Evolutionary conservation across 2,888 invertebrate species (phyloP).

Genomic region (Isotomurus palustris): DNA sequence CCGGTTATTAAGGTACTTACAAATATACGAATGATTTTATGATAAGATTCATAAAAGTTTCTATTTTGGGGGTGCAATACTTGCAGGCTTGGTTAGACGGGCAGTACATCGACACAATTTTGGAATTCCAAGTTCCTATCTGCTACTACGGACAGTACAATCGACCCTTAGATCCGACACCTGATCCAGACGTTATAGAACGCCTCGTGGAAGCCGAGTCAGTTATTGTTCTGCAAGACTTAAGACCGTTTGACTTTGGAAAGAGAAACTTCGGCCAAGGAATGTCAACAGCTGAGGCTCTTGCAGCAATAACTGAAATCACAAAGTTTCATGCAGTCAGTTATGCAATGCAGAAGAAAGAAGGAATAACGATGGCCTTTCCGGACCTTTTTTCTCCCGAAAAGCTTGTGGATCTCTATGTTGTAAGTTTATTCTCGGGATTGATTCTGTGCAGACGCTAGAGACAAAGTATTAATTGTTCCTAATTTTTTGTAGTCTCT

Average conservation of each 20-base stretch:
- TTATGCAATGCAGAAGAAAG: slow-evolving; percentile 36
- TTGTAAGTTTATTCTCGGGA: too few relatives aligned
- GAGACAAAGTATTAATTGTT: too few relatives aligned
- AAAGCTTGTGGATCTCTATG: too few relatives aligned
- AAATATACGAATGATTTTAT: slow-evolving; percentile 3
- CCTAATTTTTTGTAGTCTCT: background rate
- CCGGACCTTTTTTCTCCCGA: background rate
- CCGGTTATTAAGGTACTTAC: slow-evolving; percentile 39
- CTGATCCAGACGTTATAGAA: slow-evolving; percentile 28
- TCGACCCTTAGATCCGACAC: slow-evolving; percentile 22
- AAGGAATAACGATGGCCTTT: slow-evolving; percentile 15
- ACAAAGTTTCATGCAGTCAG: slow-evolving; percentile 46
- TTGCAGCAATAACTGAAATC: slow-evolving; percentile 33
- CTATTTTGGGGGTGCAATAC: background rate
- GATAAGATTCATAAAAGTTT: background rate
- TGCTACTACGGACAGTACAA: slow-evolving; percentile 46
- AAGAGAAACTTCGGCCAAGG: slow-evolving; percentile 46
- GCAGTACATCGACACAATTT: slow-evolving; percentile 10
- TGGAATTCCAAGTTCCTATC: slow-evolving; percentile 37
- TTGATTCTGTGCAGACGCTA: too few relatives aligned
- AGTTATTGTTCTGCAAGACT: slow-evolving; percentile 47
- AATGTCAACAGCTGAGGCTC: slow-evolving; percentile 41
- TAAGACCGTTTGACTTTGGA: slow-evolving; percentile 42
- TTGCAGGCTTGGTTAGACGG: slow-evolving; percentile 18
- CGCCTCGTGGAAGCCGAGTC: slow-evolving; percentile 45